Percentiles rank a stretch among this genome's conserved stretches.
Conservation (phyloP, 1,140 invertebrate species). For the Dolichoris vasculosae region DNA sequence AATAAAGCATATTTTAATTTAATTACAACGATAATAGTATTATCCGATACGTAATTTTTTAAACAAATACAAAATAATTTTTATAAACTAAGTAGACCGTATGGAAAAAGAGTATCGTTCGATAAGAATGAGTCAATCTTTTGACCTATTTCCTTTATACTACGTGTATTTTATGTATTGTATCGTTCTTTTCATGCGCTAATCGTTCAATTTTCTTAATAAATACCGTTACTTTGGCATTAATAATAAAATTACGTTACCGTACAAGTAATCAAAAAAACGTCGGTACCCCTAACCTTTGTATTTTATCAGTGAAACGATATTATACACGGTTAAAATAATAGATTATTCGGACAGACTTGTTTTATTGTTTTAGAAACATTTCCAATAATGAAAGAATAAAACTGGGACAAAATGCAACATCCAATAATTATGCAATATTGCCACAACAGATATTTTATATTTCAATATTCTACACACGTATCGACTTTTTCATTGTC, state of each 20-base stretch:
- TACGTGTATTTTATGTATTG: neutral
- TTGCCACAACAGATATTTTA: neutral
- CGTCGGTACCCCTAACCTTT: neutral
- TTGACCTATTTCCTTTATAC: neutral
- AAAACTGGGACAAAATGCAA: neutral
- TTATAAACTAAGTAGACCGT: neutral
- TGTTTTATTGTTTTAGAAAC: neutral
- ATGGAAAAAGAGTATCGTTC: neutral
- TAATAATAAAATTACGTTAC: neutral
- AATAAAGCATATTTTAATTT: neutral
- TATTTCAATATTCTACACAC: no score
- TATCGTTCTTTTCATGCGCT: neutral
- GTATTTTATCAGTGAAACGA: constrained; percentile 5
- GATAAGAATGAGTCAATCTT: constrained; percentile 6
- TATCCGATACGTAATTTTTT: neutral
- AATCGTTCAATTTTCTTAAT: neutral
- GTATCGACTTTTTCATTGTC: neutral
- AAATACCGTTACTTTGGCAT: neutral
- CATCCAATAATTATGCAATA: constrained; percentile 30
- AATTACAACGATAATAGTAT: neutral
- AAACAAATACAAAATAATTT: neutral
- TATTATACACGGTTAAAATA: neutral
- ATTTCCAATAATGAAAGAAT: neutral
- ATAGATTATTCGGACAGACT: neutral
- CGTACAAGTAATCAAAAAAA: neutral